Evolutionary conservation across 1,140 invertebrate genomes (phyloP).

Genomic region (Lerema accius): DNA sequence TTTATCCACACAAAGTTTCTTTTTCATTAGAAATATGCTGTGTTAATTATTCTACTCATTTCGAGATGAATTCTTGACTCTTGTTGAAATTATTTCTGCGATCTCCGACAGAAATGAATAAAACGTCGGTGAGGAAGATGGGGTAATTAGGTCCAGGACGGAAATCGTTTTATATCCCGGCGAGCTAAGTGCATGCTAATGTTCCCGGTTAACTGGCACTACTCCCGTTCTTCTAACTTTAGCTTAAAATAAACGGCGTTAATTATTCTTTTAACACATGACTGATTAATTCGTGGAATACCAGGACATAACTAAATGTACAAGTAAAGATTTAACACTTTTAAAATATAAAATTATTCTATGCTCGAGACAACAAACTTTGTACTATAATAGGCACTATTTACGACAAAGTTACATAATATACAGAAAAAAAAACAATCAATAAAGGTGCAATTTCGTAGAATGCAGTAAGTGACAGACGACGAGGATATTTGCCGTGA

Average conservation of each 20-base stretch:
- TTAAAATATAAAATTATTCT: no score
- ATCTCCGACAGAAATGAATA: slow-evolving; percentile 1
- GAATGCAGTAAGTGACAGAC: no score
- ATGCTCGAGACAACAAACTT: no score
- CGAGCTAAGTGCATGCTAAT: neutral
- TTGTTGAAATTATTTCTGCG: slow-evolving; percentile 8
- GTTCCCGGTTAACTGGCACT: neutral
- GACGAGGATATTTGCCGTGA: no score
- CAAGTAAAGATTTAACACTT: no score
- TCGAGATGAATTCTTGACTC: slow-evolving; percentile 18
- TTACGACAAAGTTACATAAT: no score
- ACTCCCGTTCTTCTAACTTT: neutral
- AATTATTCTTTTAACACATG: neutral
- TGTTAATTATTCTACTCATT: slow-evolving; percentile 16
- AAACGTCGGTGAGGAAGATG: neutral
- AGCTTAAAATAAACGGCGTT: neutral
- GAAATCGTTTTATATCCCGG: neutral
- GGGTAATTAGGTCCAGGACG: neutral
- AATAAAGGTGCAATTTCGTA: no score
- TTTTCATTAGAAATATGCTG: slow-evolving; percentile 16
- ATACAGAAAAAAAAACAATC: no score
- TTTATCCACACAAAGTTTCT: slow-evolving; percentile 19
- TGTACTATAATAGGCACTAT: no score
- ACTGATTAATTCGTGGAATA: no score
- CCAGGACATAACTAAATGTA: no score